Conservation (phyloP, 2,888 invertebrate species). For the Aphidoletes aphidimyza region DNA sequence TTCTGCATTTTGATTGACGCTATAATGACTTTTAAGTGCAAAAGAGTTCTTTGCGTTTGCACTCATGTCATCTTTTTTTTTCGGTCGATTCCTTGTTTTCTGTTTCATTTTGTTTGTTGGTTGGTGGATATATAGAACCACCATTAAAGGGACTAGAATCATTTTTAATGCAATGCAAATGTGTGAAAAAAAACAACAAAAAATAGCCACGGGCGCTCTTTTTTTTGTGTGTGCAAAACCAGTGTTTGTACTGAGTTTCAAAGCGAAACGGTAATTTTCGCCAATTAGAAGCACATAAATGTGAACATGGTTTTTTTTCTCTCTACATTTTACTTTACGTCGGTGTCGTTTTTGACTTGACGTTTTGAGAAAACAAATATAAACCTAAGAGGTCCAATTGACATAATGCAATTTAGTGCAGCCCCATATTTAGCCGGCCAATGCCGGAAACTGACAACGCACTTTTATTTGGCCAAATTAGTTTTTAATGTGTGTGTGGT, state of each 20-base stretch:
- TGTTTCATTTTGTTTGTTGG: background rate
- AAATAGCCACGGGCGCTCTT: background rate
- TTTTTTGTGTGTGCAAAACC: too few species aligned
- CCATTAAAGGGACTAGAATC: background rate
- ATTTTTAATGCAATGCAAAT: conserved; percentile 20
- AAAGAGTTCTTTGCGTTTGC: background rate
- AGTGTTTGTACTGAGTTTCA: background rate
- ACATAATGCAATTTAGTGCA: background rate
- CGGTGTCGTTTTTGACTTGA: background rate
- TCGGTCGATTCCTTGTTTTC: too few species aligned
- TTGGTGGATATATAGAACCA: too few species aligned
- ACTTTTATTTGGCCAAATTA: background rate
- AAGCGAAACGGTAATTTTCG: conserved; percentile 23
- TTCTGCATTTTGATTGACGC: conserved; percentile 32
- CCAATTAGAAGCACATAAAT: conserved; percentile 46
- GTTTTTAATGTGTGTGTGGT: too few species aligned
- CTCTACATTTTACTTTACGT: background rate
- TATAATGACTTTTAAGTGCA: conserved; percentile 41
- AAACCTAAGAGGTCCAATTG: background rate
- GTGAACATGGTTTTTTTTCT: conserved; percentile 7
- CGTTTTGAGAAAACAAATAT: background rate
- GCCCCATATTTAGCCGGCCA: background rate
- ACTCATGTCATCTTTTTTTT: conserved; percentile 47
- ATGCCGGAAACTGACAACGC: background rate
- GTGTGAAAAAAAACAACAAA: conserved; percentile 15